Conservation (phyloP, 2,797 vertebrate species). For the Psittacula echo region DNA sequence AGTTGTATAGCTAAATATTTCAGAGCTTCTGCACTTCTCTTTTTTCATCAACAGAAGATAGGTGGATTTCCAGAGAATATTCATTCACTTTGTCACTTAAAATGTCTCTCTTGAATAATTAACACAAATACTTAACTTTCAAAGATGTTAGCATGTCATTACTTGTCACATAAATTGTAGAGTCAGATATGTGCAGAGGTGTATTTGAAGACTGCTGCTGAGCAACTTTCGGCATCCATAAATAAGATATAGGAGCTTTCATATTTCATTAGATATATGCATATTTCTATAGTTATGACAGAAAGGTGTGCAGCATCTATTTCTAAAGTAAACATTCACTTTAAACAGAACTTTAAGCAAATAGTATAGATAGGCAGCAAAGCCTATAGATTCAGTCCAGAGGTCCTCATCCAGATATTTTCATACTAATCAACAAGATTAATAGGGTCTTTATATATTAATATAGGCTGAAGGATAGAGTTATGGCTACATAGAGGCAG, state of each 20-base stretch:
- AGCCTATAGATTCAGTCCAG: neutral
- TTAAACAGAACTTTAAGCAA: neutral
- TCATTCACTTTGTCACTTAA: slow-evolving; percentile 15
- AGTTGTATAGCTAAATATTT: neutral
- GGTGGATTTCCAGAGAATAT: neutral
- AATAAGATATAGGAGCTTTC: slow-evolving; percentile 59
- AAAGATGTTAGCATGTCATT: slow-evolving; percentile 56
- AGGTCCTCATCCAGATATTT: neutral
- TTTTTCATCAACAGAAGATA: neutral
- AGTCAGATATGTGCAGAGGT: slow-evolving; percentile 22
- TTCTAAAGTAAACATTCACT: neutral
- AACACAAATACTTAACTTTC: slow-evolving; percentile 66
- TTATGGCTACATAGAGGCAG: neutral
- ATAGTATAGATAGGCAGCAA: neutral
- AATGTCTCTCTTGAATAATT: slow-evolving; percentile 69
- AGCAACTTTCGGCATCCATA: slow-evolving; percentile 51
- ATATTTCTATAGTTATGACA: neutral
- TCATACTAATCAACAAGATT: neutral
- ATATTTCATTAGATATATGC: slow-evolving; percentile 21
- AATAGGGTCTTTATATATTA: neutral
- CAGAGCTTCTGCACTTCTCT: neutral
- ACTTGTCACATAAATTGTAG: slow-evolving; percentile 61
- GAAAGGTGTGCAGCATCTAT: neutral
- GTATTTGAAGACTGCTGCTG: slow-evolving; percentile 46
- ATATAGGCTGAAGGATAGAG: neutral